Evolutionary conservation across 2,113 vertebrate species (phyloP), one percentile per base, ranked within the genome.

Genomic region (Hydropotes inermis): DNA sequence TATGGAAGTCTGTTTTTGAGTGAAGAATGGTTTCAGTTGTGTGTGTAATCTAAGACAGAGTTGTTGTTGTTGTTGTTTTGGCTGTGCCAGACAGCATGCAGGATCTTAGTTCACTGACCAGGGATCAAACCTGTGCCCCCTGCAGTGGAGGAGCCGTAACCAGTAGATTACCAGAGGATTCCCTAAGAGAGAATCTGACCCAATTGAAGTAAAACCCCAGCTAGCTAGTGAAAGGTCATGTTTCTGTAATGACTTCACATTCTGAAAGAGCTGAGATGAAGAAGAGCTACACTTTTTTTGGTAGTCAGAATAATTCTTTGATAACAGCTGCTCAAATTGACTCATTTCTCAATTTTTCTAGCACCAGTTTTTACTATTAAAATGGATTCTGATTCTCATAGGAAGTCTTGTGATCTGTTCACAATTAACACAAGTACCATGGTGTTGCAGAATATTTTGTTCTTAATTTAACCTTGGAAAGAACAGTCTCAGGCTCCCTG

Each of bases 241-340:
- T 78, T 43, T 82, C 43, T 86, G 9, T 90, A 55, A 74, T 96
- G 57, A 55, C 36, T 81, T 81, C 60, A 89, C 27, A 43, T 86
- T 96, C 82, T 90, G 81, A 92, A 84, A 94, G 89, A 92, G n/a
- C 87, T 95, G 50, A 87, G 64, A 86, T 58, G 83, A 58, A 89
- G 60, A 86, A 60, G 33, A 90, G 27, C 30, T 61, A 23, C 16
- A 25, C 28, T 85, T 87, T 74, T 33, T 43, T 74, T 64, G 4
- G n/a, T 84, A 89, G 58, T 86, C 79, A 76, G 39, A 94, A 74
- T 96, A 78, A 52, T 86, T 86, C 76, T 86, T 92, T 79, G 54
- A 79, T 93, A 95, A 87, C 39, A 89, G 54, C 70, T 87, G 78
- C 28, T 91, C 57, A 95, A 88, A 79, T 87, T 9, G 60, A 92